phyloP scores from a whole-genome alignment of 2,797 vertebrate genomes.

The Urosaurus nigricauda region DNA sequence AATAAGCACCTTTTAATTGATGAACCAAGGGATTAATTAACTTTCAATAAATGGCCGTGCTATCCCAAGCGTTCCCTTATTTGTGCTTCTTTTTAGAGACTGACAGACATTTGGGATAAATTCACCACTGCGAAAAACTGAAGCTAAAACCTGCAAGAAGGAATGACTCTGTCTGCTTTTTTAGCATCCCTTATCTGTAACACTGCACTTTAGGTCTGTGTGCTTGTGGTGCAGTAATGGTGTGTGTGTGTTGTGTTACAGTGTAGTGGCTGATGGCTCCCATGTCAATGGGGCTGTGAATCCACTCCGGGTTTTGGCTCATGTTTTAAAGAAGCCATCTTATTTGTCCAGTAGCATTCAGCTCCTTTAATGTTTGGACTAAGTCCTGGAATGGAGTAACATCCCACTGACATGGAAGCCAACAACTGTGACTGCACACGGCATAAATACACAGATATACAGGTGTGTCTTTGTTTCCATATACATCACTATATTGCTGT shows the following conservation, averaged over 20 bases:
- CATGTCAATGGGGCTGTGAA: too few species aligned
- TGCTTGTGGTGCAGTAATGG: too few species aligned
- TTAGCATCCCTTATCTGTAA: background rate
- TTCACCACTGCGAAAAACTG: background rate
- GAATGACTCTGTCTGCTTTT: background rate
- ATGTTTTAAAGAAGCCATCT: too few species aligned
- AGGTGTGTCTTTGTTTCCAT: background rate
- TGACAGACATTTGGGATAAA: background rate
- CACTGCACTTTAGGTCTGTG: background rate
- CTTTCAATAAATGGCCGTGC: background rate
- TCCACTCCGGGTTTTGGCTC: too few species aligned
- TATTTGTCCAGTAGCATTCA: too few species aligned
- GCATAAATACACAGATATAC: too few species aligned
- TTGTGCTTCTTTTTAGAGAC: background rate
- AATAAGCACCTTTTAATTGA: background rate
- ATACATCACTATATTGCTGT: background rate
- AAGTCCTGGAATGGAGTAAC: too few species aligned
- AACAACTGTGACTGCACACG: too few species aligned
- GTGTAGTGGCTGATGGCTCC: too few species aligned
- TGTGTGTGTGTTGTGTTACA: too few species aligned
- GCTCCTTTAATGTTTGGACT: too few species aligned
- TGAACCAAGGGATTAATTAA: background rate
- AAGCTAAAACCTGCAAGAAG: background rate
- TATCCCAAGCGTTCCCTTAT: background rate
- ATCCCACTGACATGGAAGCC: too few species aligned